phyloP scores from a whole-genome alignment of 1,140 invertebrate genomes.

The Bombus fervidus region DNA sequence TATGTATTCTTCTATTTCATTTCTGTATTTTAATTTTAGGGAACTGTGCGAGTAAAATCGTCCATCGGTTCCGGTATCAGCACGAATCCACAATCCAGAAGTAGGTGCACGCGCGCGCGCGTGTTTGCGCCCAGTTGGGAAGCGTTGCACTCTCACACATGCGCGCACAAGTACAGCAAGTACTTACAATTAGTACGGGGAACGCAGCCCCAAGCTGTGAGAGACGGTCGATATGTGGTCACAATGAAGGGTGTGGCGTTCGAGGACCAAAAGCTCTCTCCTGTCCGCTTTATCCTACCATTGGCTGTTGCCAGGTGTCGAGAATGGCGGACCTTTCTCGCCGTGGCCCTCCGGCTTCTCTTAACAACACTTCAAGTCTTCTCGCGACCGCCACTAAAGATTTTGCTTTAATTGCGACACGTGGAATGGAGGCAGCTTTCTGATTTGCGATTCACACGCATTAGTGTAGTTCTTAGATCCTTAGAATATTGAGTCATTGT shows the following conservation, averaged over 20 bases:
- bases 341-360: slow-evolving; percentile 49
- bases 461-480: neutral
- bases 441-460: neutral
- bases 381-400: neutral
- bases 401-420: slow-evolving; percentile 20
- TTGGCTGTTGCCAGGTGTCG: slow-evolving; percentile 77
- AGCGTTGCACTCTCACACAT: slow-evolving; percentile 16
- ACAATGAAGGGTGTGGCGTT: slow-evolving; percentile 81
- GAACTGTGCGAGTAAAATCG: neutral
- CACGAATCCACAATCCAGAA: neutral
- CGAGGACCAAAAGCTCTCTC: slow-evolving; percentile 75
- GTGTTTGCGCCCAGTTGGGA: neutral
- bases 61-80: neutral
- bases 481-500: neutral
- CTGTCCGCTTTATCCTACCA: slow-evolving; percentile 72
- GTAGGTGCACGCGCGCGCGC: neutral
- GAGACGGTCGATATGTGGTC: slow-evolving; percentile 76
- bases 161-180: slow-evolving; percentile 37
- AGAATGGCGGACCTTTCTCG: slow-evolving; percentile 74
- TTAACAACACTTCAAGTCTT: slow-evolving; percentile 5
- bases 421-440: neutral
- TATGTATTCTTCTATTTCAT: neutral
- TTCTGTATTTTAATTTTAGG: too few relatives aligned
- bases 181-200: slow-evolving; percentile 50
- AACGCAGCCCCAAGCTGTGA: slow-evolving; percentile 47